These are phyloP conservation scores for Tetragnatha montana DNA, from an alignment of 2,888 invertebrate species.

Conservation along the genomic window DNA sequence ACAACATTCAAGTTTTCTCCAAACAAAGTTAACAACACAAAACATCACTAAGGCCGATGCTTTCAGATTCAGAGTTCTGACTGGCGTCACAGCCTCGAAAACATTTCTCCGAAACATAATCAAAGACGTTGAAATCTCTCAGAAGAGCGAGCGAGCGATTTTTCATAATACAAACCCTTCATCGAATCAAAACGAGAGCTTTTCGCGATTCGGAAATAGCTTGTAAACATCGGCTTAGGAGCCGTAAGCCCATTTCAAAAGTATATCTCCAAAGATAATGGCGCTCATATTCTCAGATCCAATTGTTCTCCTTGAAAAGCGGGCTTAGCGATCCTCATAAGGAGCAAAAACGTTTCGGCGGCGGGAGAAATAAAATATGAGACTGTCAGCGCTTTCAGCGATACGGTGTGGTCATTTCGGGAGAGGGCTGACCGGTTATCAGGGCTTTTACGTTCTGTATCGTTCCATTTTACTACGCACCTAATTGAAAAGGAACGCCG, in stretches of 20 bases:
- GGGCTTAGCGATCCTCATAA: background rate
- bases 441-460: background rate
- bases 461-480: background rate
- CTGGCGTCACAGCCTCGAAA: background rate
- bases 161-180: constrained; percentile 46
- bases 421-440: background rate
- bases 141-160: constrained; percentile 12
- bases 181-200: constrained; percentile 23
- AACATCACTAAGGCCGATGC: background rate
- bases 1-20: background rate
- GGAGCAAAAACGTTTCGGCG: background rate
- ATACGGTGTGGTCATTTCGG: background rate
- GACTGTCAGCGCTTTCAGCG: background rate
- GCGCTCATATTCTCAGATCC: constrained; percentile 25
- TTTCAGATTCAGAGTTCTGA: background rate
- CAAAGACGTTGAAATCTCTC: constrained; percentile 16
- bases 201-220: constrained; percentile 20
- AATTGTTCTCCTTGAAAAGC: constrained; percentile 1
- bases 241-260: constrained; percentile 24
- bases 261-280: constrained; percentile 21
- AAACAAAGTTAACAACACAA: constrained; percentile 14
- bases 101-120: constrained; percentile 20
- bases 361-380: background rate
- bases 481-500: background rate
- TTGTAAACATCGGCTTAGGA: constrained; percentile 41